Conservation (phyloP, 2,797 vertebrate genomes). For the Momotus momota region DNA sequence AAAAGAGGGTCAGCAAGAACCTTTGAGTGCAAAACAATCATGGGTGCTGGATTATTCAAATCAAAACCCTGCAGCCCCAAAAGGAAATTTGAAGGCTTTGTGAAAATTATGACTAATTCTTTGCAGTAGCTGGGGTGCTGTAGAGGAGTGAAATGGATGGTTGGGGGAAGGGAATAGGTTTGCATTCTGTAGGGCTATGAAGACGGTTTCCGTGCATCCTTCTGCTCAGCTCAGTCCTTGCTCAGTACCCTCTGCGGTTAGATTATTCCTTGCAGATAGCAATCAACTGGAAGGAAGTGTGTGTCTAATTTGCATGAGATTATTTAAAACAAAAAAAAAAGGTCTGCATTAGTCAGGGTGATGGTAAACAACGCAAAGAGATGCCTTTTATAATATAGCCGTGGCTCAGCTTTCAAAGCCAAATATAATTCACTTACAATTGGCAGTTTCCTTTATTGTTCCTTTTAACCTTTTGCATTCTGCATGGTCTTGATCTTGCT, state of each 20-base stretch:
- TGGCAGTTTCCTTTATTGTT: constrained; percentile 81
- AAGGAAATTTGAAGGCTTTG: constrained; percentile 51
- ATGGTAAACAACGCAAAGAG: constrained; percentile 84
- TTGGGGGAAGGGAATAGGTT: constrained; percentile 41
- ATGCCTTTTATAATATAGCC: constrained; percentile 83
- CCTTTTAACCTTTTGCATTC: constrained; percentile 83
- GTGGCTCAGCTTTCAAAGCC: constrained; percentile 79
- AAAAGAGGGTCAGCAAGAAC: constrained; percentile 13
- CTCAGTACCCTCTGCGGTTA: constrained; percentile 79
- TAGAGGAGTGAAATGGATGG: neutral
- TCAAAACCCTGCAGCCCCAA: neutral
- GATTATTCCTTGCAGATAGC: constrained; percentile 88
- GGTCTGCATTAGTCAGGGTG: constrained; percentile 86
- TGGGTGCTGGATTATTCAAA: constrained; percentile 28
- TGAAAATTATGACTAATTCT: constrained; percentile 54
- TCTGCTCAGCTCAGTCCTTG: constrained; percentile 77
- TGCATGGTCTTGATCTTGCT: constrained; percentile 70
- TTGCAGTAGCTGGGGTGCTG: constrained; percentile 36
- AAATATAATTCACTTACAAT: constrained; percentile 84
- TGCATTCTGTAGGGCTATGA: constrained; percentile 51
- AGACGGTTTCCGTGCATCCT: constrained; percentile 59
- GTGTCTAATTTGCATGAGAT: constrained; percentile 90
- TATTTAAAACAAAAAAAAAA: constrained; percentile 88
- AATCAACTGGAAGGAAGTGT: constrained; percentile 88
- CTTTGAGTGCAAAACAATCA: neutral